Evolutionary conservation across 1,140 invertebrate genomes (phyloP), one percentile per base, ranked within the genome.

Genomic region (Paralvinella palmiformis): DNA sequence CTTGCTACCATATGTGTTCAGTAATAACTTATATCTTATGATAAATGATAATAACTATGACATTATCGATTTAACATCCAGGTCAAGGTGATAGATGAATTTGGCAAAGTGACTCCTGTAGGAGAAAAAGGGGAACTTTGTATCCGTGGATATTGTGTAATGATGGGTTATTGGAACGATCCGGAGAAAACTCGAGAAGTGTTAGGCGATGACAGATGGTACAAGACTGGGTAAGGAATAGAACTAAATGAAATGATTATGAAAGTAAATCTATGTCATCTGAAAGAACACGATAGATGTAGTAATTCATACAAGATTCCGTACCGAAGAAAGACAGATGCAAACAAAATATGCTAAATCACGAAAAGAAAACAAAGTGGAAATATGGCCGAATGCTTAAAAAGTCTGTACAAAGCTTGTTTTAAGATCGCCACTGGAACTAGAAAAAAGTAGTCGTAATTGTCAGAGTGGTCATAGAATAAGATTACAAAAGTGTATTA

Each of bases 101-200:
- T 88, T 7, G 89, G 88, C 0, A 69, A 83, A 0, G 81, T 86
- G 1, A 89, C 96, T 2, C 88, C 90, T 0, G 84, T 89, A 35
- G 91, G 89, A 2, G 82, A 81, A 29, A 77, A 86, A 0, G 95
- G 95, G 0, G 94, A 98, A 79, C 77, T 96, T 1, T 88, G 87
- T 71, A 83, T 90, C 0, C 84, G 92, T 57, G 91, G 92, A 0
- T 96, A 94, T 75, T 75, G 73, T 29, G 86, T 82, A 3, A 96
- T 97, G 90, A 73, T 89, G 44, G 85, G 86, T n/a, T 98, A 98
- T 76, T 95, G 88, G 87, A 82, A 85, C 4, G 92, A 97, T 71
- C 83, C 86, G 3, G 85, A 86, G 36, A 92, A 89, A 79, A 98
- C 94, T 0, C 85, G 80, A 29, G 86, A 91, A 68, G 85, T 85